Base-by-base conservation (phyloP, 2,113 vertebrate species). In the Ciconia boyciana region DNA sequence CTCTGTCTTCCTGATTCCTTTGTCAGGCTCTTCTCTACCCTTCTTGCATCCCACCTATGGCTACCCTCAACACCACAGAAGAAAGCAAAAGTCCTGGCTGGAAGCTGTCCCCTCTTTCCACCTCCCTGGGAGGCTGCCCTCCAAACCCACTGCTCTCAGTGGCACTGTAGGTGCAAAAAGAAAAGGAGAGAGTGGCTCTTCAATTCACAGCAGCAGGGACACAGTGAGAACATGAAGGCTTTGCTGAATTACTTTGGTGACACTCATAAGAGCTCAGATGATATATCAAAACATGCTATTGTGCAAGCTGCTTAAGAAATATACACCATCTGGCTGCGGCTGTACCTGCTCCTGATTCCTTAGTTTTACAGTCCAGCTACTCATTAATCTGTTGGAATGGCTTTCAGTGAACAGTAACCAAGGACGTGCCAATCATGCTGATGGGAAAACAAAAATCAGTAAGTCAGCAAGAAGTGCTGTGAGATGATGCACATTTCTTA, bases 401-500 rank as follows among this genome's bases (percentile, higher is more conserved):
- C 54, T 91, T 75, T 71, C 48, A 39, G 52, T 54, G 61, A 71
- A 48, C 70, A 79, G 28, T 44, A 78, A 41, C 57, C 41, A 57
- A 90, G 79, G 57, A 52, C 0, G 1, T 66, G 80, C 14, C 8
- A 3, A 2, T 41, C 5, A 3, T 8, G 29, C 76, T 61, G 31
- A 55, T 8, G 36, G 52, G 32, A 80, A 90, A 90, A 55, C 32
- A 82, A 91, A 90, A 88, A 51, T 32, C 52, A 43, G 2, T 28
- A 54, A 65, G 14, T 49, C 48, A 57, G 18, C 48, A 68, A 32
- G n/a, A 65, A 91, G 29, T 14, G 55, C 39, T 44, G 20, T 0
- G 0, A 49, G 49, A 70, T 19, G 55, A 31, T 9, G 34, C 0
- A 0, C 1, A 2, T 74, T 78, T 58, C 58, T 57, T 66, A 55